Evolutionary conservation across 2,888 invertebrate genomes (phyloP), one percentile per base, ranked within the genome.

Genomic region (Eupithecia exiguata): DNA sequence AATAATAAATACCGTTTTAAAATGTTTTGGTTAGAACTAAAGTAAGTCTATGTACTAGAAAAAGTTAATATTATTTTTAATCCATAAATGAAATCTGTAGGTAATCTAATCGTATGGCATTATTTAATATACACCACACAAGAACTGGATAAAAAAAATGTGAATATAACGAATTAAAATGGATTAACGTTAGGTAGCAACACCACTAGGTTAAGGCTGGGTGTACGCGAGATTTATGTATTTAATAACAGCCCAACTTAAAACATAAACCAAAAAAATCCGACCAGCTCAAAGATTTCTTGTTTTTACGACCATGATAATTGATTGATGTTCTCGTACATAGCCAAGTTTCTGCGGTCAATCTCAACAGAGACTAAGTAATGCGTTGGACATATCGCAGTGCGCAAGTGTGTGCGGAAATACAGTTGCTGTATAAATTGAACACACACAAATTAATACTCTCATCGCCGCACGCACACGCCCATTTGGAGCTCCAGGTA

Each of bases 61-160:
- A 49, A 58, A 7, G 25, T 58, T 58, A 14, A 25, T 25, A 21
- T 12, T 58, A 25, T 12, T 25, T 21, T 21, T 5, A 12, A 58
- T 25, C 9, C 7, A 38, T 36, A 40, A 14, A 43, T 14, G 40
- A 46, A 10, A 58, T 58, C 21, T n/a, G 49, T n/a, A n/a, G n/a
- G n/a, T n/a, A 65, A 66, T 66, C 66, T 66, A 66, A 62, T 16
- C 16, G 5, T 66, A 66, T 66, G 66, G 66, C 66, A 66, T 65
- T 40, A 21, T 66, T 35, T 40, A 35, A 63, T 36, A 66, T 6
- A 43, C 14, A 66, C 38, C 66, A 38, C 14, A 1, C 25, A 62
- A 43, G 25, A 25, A 43, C 40, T 21, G 10, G 12, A 1, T 21
- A 7, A 16, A 66, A 66, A 66, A 62, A 62, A 18, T 2, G 14